Evolutionary conservation across 2,888 invertebrate species (phyloP).

Genomic region (Neoaliturus tenellus): DNA sequence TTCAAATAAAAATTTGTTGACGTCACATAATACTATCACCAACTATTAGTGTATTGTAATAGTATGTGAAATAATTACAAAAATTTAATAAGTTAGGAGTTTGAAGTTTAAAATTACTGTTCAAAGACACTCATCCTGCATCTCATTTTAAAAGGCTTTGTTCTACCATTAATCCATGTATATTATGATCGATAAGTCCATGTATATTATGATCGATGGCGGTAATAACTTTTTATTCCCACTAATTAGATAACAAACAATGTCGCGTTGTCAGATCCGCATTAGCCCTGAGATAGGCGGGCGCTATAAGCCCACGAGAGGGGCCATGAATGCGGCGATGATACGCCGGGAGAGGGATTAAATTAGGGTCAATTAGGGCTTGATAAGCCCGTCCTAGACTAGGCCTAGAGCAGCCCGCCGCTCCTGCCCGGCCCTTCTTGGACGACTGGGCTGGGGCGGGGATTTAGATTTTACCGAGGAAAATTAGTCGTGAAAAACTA

Average conservation of each 20-base stretch:
- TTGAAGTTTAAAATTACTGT: no score
- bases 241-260: conserved; percentile 12
- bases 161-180: no score
- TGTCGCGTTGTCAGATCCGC: neutral
- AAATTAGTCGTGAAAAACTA: no score
- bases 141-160: no score
- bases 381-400: neutral
- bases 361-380: conserved; percentile 29
- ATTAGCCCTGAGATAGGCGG: neutral
- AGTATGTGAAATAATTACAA: no score
- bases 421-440: neutral
- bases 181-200: no score
- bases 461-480: no score
- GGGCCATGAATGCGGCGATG: conserved; percentile 25
- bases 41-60: no score
- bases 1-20: no score
- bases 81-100: no score
- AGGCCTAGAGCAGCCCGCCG: neutral
- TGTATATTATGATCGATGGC: neutral
- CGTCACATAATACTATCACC: no score
- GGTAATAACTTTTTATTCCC: neutral
- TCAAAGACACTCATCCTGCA: no score
- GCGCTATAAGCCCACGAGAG: neutral
- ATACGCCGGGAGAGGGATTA: conserved; percentile 5
- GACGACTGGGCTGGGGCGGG: neutral